Conservation (phyloP, 2,888 invertebrate species). For the Lamellibrachia satsuma region DNA sequence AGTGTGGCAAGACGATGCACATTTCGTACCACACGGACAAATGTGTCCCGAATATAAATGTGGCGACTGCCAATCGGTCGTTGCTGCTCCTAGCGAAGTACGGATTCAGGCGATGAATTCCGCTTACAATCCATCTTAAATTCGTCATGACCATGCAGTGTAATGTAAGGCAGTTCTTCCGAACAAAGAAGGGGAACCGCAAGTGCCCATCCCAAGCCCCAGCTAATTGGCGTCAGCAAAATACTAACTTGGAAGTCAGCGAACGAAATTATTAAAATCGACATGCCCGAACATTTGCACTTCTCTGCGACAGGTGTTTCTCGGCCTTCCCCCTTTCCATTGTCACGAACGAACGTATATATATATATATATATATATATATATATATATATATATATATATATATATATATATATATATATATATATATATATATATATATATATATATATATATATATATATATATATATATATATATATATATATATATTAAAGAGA, state of each 20-base stretch:
- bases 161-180: neutral
- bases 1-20: conserved; percentile 45
- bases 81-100: conserved; percentile 37
- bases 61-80: conserved; percentile 40
- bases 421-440: too few relatives aligned
- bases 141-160: neutral
- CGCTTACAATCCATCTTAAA: neutral
- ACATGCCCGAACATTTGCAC: neutral
- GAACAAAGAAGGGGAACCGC: neutral
- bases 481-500: too few relatives aligned
- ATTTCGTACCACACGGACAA: conserved; percentile 54
- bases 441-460: too few relatives aligned
- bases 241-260: neutral
- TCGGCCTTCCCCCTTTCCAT: too few relatives aligned
- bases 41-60: conserved; percentile 51
- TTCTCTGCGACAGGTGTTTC: too few relatives aligned
- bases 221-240: neutral
- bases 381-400: too few relatives aligned
- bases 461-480: too few relatives aligned
- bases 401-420: too few relatives aligned
- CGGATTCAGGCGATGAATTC: neutral
- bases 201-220: neutral
- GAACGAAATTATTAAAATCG: neutral
- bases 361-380: too few relatives aligned
- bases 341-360: too few relatives aligned